These are phyloP conservation scores for Cetonia aurata DNA, from an alignment of 2,888 invertebrate species.

Conservation along the genomic window DNA sequence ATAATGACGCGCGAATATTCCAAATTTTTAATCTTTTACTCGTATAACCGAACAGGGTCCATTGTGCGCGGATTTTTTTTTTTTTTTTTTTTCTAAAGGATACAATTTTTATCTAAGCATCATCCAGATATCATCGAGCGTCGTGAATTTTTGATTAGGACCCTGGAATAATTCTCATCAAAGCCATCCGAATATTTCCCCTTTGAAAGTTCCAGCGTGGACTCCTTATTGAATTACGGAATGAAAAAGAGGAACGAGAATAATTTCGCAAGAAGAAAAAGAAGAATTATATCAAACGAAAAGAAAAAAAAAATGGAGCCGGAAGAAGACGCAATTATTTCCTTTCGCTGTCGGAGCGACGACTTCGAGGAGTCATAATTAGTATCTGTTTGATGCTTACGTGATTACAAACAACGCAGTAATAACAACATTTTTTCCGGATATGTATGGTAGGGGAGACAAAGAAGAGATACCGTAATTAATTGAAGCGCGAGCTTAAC, in stretches of 20 bases:
- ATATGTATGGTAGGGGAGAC: conserved; percentile 24
- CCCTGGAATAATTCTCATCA: too few relatives aligned
- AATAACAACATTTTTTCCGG: conserved; percentile 37
- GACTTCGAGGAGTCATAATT: conserved; percentile 44
- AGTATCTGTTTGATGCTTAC: conserved; percentile 46
- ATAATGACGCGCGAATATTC: conserved; percentile 16
- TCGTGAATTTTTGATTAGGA: too few relatives aligned
- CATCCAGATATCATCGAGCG: too few relatives aligned
- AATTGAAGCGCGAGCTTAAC: conserved; percentile 42
- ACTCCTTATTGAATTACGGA: too few relatives aligned
- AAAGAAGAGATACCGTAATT: conserved; percentile 44
- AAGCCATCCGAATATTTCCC: background rate
- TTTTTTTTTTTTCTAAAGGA: too few relatives aligned
- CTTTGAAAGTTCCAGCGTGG: background rate
- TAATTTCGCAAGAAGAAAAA: background rate
- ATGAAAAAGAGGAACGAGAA: too few relatives aligned
- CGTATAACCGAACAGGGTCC: background rate
- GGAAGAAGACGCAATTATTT: conserved; percentile 4
- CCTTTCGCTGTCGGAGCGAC: conserved; percentile 12
- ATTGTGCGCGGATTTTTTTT: too few relatives aligned
- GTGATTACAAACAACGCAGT: conserved; percentile 45
- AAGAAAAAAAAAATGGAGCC: background rate
- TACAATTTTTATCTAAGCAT: too few relatives aligned
- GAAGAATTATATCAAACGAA: background rate
- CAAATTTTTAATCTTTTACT: background rate